Conservation (phyloP, 2,888 invertebrate species). For the Pandemis heparana region DNA sequence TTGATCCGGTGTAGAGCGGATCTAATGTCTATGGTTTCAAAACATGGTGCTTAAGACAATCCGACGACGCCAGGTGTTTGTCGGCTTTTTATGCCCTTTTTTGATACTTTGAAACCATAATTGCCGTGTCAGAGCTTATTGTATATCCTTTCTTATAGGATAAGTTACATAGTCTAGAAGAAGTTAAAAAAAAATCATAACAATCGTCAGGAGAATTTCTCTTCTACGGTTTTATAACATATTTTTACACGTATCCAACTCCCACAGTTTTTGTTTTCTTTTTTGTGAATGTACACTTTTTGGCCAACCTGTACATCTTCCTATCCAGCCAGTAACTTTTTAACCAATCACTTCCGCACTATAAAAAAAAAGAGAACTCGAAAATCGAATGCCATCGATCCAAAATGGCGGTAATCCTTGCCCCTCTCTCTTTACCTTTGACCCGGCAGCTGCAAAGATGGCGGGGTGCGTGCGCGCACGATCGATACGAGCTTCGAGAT, state of each 20-base stretch:
- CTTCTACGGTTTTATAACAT: no score
- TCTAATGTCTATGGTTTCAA: slow-evolving; percentile 71
- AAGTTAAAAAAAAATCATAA: no score
- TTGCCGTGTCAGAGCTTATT: neutral
- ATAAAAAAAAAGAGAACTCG: slow-evolving; percentile 18
- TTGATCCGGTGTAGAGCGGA: slow-evolving; percentile 82
- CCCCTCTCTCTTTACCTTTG: slow-evolving; percentile 71
- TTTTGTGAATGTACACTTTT: neutral
- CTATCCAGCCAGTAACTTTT: slow-evolving; percentile 1
- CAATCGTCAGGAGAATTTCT: no score
- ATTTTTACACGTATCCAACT: no score
- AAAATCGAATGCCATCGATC: slow-evolving; percentile 56
- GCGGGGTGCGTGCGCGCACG: slow-evolving; percentile 12
- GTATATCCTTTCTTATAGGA: slow-evolving; percentile 22
- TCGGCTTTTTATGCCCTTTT: slow-evolving; percentile 13
- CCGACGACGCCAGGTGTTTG: slow-evolving; percentile 43
- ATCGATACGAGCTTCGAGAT: slow-evolving; percentile 39
- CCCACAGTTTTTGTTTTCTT: no score
- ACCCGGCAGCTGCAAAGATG: slow-evolving; percentile 75
- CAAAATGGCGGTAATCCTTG: slow-evolving; percentile 66
- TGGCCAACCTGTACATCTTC: neutral
- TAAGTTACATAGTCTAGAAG: neutral
- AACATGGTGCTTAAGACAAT: slow-evolving; percentile 72
- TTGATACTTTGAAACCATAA: slow-evolving; percentile 5
- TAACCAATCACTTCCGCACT: slow-evolving; percentile 40